These are phyloP conservation scores for Leptoteleia sp. DNA, from an alignment of 1,140 invertebrate species.

Conservation along the genomic window DNA sequence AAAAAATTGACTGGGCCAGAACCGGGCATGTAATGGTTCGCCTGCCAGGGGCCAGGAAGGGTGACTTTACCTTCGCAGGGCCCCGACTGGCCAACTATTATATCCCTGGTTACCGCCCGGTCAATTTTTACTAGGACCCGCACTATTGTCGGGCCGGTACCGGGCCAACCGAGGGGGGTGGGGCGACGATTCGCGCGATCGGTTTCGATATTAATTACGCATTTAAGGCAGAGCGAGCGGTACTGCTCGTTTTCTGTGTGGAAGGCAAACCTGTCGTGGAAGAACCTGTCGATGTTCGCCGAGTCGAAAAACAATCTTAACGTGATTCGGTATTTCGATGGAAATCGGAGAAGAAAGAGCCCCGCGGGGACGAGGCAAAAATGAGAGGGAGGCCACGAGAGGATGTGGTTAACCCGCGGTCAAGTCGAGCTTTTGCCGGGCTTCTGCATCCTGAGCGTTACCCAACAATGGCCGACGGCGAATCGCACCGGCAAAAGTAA, in stretches of 20 bases:
- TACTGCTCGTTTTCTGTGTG: not conserved
- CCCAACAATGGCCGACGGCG: conserved; percentile 71
- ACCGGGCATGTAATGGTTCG: too few species aligned
- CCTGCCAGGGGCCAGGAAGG: too few species aligned
- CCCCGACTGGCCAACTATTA: too few species aligned
- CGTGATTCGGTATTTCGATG: conserved; percentile 64
- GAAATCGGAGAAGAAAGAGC: conserved; percentile 74
- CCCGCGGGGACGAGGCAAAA: conserved; percentile 49
- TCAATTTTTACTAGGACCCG: too few species aligned
- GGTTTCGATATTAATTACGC: conserved; percentile 47
- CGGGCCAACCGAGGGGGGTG: not conserved
- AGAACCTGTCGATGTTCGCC: conserved; percentile 55
- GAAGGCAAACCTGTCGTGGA: conserved; percentile 39
- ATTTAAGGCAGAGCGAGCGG: conserved; percentile 29
- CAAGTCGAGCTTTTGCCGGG: conserved; percentile 74
- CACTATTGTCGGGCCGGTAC: not conserved
- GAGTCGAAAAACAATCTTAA: conserved; percentile 64
- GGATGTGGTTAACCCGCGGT: conserved; percentile 72
- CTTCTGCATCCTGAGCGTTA: conserved; percentile 77
- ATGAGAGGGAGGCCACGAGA: conserved; percentile 52
- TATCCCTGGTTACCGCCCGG: too few species aligned
- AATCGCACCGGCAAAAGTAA: conserved; percentile 73
- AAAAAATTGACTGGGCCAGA: too few species aligned
- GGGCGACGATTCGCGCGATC: not conserved
- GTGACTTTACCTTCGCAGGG: too few species aligned